Base-by-base conservation (phyloP, 2,113 vertebrate genomes). In the Trogon melanurus region DNA sequence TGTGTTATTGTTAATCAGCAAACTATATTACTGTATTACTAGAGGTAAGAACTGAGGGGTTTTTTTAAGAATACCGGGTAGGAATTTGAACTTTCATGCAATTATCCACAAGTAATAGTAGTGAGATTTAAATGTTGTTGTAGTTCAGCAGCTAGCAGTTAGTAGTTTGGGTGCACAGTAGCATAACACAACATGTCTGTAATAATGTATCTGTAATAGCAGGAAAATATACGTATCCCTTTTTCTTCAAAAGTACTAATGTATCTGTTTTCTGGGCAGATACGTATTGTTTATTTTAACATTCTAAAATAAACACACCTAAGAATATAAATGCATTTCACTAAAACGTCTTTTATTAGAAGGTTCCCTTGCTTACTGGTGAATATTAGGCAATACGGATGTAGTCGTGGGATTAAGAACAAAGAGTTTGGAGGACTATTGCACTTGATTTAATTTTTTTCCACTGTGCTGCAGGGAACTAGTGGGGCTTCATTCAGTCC, bases 281-380 rank as follows among this genome's bases (percentile, higher is more conserved):
- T 7, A 50, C 0, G 0, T 61, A 60, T 20, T 88, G 38, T 88
- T 91, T 95, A 62, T 70, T 93, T 82, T 82, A 92, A 85, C 85
- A n/a, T n/a, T n/a, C 85, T 76, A 70, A 95, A 91, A 85, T 82
- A 94, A 93, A 89, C 81, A 94, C 41, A 82, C 30, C 61, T 89
- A 47, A 76, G 78, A 88, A 56, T 51, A 79, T 54, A 91, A 89
- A 72, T 45, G 21, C 18, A 65, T 75, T 95, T 95, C 29, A 81
- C 92, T 32, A 84, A 70, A 67, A 67, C 11, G 17, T 72, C 78
- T 87, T 79, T 38, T 87, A 61, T 89, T 75, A 72, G 73, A 95
- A 91, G 53, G 89, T 81, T 61, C 48, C 75, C n/a, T 91, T 92
- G 70, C 70, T 81, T 89, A 65, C 61, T 94, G 76, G 61, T 72